These are phyloP conservation scores for Sebastes cheni DNA, from an alignment of 2,797 vertebrate genomes.

Conservation along the genomic window DNA sequence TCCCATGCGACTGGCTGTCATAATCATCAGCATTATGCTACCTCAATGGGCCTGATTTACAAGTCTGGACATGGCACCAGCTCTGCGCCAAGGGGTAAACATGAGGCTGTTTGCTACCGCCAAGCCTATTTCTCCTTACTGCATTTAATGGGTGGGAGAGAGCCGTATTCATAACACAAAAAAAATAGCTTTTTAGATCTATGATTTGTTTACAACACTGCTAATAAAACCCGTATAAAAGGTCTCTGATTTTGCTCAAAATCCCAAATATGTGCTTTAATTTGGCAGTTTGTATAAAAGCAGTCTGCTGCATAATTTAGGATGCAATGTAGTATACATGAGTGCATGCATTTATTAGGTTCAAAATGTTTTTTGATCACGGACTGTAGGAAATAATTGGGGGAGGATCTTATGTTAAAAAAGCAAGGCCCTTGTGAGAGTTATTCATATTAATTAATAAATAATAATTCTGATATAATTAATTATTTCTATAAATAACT, in stretches of 20 bases:
- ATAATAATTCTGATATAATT: background rate
- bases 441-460: background rate
- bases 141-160: slow-evolving; percentile 51
- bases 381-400: too few species aligned
- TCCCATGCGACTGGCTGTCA: slow-evolving; percentile 75
- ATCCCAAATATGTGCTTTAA: background rate
- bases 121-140: slow-evolving; percentile 34
- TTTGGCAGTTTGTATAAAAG: background rate
- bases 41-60: slow-evolving; percentile 80
- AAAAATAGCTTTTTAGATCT: slow-evolving; percentile 32
- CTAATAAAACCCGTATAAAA: background rate
- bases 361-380: background rate
- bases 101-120: slow-evolving; percentile 50
- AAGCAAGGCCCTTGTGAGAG: background rate
- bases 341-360: background rate
- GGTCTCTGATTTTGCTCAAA: background rate
- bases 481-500: background rate
- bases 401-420: background rate
- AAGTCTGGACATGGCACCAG: slow-evolving; percentile 72
- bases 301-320: background rate
- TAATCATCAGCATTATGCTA: slow-evolving; percentile 80
- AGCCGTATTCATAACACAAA: slow-evolving; percentile 28
- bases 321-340: background rate
- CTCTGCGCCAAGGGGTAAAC: slow-evolving; percentile 59
- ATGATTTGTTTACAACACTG: slow-evolving; percentile 28